Conservation (phyloP, 2,888 invertebrate species). For the Lysandra bellargus region DNA sequence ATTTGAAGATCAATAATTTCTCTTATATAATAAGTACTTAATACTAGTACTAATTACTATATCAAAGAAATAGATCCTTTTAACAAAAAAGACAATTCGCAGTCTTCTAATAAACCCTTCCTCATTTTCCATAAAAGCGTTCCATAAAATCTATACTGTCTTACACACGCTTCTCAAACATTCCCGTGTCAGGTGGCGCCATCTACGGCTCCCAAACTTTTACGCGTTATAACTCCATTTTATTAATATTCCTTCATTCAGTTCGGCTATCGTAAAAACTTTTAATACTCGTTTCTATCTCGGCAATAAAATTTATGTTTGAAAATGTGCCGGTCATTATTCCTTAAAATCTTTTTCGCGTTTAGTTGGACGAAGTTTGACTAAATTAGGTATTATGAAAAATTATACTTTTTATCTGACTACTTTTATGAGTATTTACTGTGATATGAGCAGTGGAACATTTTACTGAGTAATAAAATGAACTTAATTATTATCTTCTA, state of each 20-base stretch:
- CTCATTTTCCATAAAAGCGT: neutral
- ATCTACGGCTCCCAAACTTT: constrained; percentile 33
- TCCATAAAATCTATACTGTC: constrained; percentile 11
- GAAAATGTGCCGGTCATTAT: constrained; percentile 12
- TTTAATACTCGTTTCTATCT: constrained; percentile 50
- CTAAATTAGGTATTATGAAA: neutral
- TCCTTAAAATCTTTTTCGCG: constrained; percentile 3
- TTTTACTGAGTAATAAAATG: too few species aligned
- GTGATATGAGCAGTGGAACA: too few species aligned
- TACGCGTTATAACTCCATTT: constrained; percentile 39
- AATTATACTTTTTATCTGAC: neutral
- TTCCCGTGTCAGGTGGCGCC: constrained; percentile 32
- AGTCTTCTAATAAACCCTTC: neutral
- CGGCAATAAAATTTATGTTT: constrained; percentile 39
- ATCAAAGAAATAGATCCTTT: too few species aligned
- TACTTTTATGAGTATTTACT: neutral
- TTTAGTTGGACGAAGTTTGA: neutral
- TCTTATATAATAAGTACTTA: too few species aligned
- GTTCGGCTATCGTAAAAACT: constrained; percentile 48
- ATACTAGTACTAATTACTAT: too few species aligned
- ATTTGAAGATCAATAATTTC: too few species aligned
- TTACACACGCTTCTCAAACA: neutral
- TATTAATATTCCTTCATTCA: constrained; percentile 39
- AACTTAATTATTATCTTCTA: too few species aligned
- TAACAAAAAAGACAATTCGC: neutral